A percentile compares a stretch with the other conserved stretches of the same genome.
Conservation (phyloP, 1,140 invertebrate genomes). For the Linepithema humile region DNA sequence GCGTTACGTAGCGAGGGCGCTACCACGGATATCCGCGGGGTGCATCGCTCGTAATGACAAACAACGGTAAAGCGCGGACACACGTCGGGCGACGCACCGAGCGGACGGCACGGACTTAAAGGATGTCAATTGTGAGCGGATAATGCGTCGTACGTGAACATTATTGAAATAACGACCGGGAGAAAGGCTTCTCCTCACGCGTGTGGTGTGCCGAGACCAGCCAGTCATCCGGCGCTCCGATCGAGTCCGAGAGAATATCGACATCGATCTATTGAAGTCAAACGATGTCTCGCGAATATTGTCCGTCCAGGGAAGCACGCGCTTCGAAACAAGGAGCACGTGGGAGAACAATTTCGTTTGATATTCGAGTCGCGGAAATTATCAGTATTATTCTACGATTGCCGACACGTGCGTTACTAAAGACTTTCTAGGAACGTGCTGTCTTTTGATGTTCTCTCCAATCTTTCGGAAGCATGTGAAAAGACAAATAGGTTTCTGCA, state of each 20-base stretch:
- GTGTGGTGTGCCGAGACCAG: not conserved
- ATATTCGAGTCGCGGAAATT: not conserved
- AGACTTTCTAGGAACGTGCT: not conserved
- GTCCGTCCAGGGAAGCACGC: not conserved
- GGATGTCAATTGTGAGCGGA: slow-evolving; percentile 73
- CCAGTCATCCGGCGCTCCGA: not conserved
- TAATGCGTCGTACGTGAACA: slow-evolving; percentile 50
- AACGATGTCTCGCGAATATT: slow-evolving; percentile 11
- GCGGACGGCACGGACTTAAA: slow-evolving; percentile 56
- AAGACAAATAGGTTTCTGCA: not conserved
- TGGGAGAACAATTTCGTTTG: slow-evolving; percentile 4
- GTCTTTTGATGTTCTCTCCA: not conserved
- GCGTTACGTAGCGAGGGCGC: too few relatives aligned
- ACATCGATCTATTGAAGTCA: not conserved
- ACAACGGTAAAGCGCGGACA: slow-evolving; percentile 65
- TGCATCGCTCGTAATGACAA: slow-evolving; percentile 54
- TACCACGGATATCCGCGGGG: slow-evolving; percentile 28
- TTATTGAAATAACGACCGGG: slow-evolving; percentile 54
- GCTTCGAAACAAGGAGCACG: slow-evolving; percentile 16
- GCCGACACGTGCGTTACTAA: slow-evolving; percentile 14
- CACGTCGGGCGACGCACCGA: slow-evolving; percentile 48
- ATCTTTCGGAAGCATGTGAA: not conserved
- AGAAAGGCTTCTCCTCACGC: slow-evolving; percentile 9
- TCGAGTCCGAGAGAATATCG: not conserved
- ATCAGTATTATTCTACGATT: slow-evolving; percentile 13